Percentiles rank a stretch among this genome's conserved stretches.
Evolutionary conservation across 2,113 vertebrate genomes (phyloP).

Genomic region (Oceanites oceanicus): DNA sequence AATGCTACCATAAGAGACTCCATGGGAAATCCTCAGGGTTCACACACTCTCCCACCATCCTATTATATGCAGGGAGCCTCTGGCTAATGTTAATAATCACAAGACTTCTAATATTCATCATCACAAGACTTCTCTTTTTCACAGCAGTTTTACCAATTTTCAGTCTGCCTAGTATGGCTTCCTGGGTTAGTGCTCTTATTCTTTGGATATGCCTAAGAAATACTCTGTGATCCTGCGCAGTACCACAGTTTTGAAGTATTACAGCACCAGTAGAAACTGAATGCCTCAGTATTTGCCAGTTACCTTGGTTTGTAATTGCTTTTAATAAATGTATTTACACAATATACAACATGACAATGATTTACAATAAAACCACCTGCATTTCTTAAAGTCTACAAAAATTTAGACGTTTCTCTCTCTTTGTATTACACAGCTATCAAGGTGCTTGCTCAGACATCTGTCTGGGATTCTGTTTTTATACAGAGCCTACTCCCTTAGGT

Average conservation of each 20-base stretch:
- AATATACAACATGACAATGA: not conserved
- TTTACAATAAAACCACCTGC: not conserved
- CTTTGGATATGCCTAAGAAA: not conserved
- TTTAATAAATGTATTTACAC: not conserved
- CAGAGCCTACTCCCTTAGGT: not conserved
- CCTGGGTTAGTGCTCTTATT: not conserved
- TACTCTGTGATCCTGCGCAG: not conserved
- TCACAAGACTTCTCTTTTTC: not conserved
- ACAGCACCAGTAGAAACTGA: not conserved
- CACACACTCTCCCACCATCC: not conserved
- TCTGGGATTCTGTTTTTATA: not conserved
- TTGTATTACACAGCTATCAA: not conserved
- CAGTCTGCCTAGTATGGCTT: not conserved
- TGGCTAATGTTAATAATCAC: not conserved
- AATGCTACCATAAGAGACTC: not conserved
- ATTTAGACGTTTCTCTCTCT: not conserved
- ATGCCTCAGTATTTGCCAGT: not conserved
- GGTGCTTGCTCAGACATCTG: not conserved
- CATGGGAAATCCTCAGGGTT: not conserved
- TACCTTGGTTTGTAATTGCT: not conserved
- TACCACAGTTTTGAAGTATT: not conserved
- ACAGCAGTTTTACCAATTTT: not conserved
- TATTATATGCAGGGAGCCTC: not conserved
- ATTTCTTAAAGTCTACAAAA: not conserved
- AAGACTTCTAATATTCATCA: not conserved